Base-by-base conservation (phyloP, 2,113 vertebrate species). In the Paradoxurus hermaphroditus region DNA sequence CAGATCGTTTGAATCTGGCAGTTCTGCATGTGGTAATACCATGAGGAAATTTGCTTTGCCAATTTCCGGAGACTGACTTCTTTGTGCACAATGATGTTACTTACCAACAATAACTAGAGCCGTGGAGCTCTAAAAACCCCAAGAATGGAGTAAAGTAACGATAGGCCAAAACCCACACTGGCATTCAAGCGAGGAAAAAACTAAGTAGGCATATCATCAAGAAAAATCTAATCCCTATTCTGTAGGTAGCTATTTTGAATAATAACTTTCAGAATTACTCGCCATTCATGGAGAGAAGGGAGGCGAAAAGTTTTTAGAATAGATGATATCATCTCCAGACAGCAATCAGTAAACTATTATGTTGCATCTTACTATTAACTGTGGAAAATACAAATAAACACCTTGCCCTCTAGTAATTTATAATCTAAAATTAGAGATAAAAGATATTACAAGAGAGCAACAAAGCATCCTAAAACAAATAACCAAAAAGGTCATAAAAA, bases 371-470 rank as follows among this genome's bases (percentile, higher is more conserved):
- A 36, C 13, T 73, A 87, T 53, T 59, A 46, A 79, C 19, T 65
- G 2, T 41, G 36, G 23, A 95, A 92, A 94, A 92, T 27, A 83
- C 2, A 70, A 91, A 75, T 70, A 63, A 44, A 39, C 36, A 31
- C 36, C 46, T 93, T 83, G 2, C 14, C 18, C 39, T 79, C 53
- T 86, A 41, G 23, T n/a, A 75, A 41, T 8, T 92, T 86, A 70
- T 15, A 79, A 89, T 95, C 25, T 68, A 85, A 39, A 78, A 67
- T 67, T 91, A 78, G 82, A 92, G n/a, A 73, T 44, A 86, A 92
- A 65, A 72, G 0, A 18, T 82, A 67, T 56, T 68, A 85, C 88
- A 82, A 91, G 7, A 75, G 88, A 93, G 14, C 21, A 51, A 49
- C 4, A 46, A 90, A 77, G 21, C 39, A 73, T 51, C 39, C 41